Conservation (phyloP, 1,140 invertebrate species). For the Conus betulinus region DNA sequence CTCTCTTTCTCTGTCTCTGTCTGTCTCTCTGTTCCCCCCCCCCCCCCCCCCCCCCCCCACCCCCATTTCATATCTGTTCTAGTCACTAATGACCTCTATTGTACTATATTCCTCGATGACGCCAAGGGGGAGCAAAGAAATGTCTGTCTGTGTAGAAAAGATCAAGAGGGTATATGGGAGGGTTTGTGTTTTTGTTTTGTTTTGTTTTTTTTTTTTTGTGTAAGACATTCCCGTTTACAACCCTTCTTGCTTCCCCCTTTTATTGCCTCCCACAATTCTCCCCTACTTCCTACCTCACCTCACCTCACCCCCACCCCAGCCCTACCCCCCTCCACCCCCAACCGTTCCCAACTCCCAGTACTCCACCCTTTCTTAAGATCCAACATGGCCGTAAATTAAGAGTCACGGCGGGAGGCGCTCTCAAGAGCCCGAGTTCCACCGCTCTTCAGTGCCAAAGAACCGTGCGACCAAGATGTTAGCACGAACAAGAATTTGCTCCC, state of each 20-base stretch:
- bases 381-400: neutral
- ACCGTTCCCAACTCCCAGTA: neutral
- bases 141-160: no score
- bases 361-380: neutral
- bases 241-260: no score
- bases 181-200: no score
- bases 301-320: neutral
- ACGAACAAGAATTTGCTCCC: constrained; percentile 26
- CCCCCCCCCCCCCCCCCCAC: no score
- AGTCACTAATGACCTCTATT: no score
- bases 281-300: neutral
- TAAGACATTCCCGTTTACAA: no score
- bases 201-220: no score
- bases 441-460: constrained; percentile 7
- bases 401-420: neutral
- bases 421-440: neutral
- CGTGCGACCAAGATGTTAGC: constrained; percentile 9
- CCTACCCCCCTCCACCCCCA: neutral
- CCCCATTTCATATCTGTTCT: neutral
- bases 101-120: no score
- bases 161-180: no score
- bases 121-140: no score
- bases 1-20: neutral
- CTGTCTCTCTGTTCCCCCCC: neutral
- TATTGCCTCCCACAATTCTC: neutral